Percentiles rank a stretch among this genome's conserved stretches.
Evolutionary conservation across 2,113 vertebrate genomes (phyloP).

Genomic region (Planiliza haematocheilus): DNA sequence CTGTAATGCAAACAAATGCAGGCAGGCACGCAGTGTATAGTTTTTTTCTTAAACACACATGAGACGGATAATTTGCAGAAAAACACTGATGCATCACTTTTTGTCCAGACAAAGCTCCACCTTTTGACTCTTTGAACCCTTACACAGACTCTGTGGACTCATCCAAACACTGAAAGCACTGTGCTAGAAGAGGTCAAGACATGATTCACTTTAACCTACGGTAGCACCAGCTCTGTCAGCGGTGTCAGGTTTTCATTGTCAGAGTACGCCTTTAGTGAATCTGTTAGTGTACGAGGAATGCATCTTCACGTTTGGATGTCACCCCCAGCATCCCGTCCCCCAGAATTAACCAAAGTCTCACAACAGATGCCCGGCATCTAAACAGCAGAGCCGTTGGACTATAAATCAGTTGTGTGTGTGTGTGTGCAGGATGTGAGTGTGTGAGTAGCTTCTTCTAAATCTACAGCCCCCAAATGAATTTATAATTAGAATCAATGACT

Average conservation of each 20-base stretch:
- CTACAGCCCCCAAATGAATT: slow-evolving; percentile 27
- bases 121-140: too few relatives aligned
- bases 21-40: too few relatives aligned
- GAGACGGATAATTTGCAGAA: too few relatives aligned
- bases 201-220: not conserved
- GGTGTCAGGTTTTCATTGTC: slow-evolving; percentile 1
- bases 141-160: too few relatives aligned
- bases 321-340: too few relatives aligned
- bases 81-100: too few relatives aligned
- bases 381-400: slow-evolving; percentile 8
- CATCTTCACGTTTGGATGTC: too few relatives aligned
- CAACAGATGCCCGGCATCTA: slow-evolving; percentile 29
- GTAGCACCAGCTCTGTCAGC: not conserved
- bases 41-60: too few relatives aligned
- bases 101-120: too few relatives aligned
- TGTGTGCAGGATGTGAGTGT: not conserved
- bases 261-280: not conserved
- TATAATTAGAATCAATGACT: slow-evolving; percentile 41
- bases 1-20: too few relatives aligned
- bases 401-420: slow-evolving; percentile 7
- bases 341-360: slow-evolving; percentile 12
- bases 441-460: slow-evolving; percentile 3
- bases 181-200: not conserved
- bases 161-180: not conserved
- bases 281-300: too few relatives aligned